Base-by-base conservation (phyloP, 2,888 invertebrate species). In the Argyra leucocephala region DNA sequence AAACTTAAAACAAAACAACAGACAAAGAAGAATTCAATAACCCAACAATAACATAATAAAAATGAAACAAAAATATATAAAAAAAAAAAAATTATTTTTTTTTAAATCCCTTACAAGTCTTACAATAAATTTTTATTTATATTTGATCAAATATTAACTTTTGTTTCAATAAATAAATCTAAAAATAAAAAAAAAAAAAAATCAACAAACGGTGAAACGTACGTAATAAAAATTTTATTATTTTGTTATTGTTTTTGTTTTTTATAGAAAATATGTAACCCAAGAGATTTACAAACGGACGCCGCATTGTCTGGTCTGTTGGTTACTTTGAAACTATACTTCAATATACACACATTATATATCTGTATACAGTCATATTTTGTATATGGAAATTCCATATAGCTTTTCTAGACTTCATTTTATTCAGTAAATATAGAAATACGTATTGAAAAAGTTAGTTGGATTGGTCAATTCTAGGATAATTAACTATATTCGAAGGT, bases 221-320 rank as follows among this genome's bases (percentile, higher is more conserved):
- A 31, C 2, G 1, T 10, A 48, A 48, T 12, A 48, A 48, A 48
- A 48, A 48, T 48, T 48, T 9, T 48, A 5, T 48, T 23, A 5
- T 59, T 59, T 59, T 58, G 22, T 59, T 22, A 21, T 57, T 9
- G 22, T 12, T 23, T 59, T 22, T 22, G 22, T 23, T 22, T 60
- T 31, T 5, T 10, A 26, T 26, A 3, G 21, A 22, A 22, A 57
- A 57, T 26, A 26, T 61, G 24, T 61, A 24, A 24, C 24, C 61
- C 15, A 61, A 61, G 31, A 26, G 61, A 26, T 21, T 61, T 21
- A n/a, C 61, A 61, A 61, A 61, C 61, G 61, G 61, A 31, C 61
- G 61, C 61, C 61, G 61, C 61, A 61, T 23, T 61, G 61, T 61
- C 61, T 61, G 61, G 48, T 48, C 26, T 61, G 21, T 22, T 12